These are phyloP conservation scores for Echinometra lucunter DNA, from an alignment of 53 echinoderm and acorn worm species.

Conservation along the genomic window DNA sequence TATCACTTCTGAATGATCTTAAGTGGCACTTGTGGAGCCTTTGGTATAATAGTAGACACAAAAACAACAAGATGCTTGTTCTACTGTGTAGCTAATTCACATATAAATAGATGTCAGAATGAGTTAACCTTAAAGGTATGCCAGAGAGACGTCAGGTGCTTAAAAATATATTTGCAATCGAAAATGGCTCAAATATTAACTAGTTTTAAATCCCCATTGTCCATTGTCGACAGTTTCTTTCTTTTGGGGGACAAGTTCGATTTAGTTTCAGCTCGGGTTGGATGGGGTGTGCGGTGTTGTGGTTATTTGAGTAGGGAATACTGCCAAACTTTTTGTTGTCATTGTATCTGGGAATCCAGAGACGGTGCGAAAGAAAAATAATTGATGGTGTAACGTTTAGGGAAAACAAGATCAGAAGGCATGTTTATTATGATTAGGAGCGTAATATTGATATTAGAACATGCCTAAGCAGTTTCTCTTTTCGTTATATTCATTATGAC, in stretches of 20 bases:
- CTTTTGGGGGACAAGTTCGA: background rate
- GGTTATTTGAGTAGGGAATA: background rate
- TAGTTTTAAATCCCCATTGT: constrained; percentile 25
- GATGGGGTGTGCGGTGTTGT: background rate
- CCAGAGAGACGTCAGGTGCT: background rate
- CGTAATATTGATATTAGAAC: background rate
- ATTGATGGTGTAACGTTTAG: background rate
- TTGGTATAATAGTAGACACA: background rate
- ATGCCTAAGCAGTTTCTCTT: background rate
- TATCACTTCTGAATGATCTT: background rate
- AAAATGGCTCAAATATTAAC: constrained; percentile 39
- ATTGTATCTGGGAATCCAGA: background rate
- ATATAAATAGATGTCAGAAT: constrained; percentile 19
- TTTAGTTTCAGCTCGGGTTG: background rate
- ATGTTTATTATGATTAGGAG: constrained; percentile 13
- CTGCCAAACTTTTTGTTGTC: background rate
- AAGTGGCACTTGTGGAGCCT: constrained; percentile 30
- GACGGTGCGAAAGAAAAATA: constrained; percentile 34
- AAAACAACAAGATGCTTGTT: constrained; percentile 8
- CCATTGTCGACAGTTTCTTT: constrained; percentile 10
- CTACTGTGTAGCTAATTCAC: background rate
- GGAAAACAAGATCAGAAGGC: background rate
- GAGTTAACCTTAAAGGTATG: constrained; percentile 3
- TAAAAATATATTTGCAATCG: constrained; percentile 7
- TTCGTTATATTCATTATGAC: background rate